These are phyloP conservation scores for Sebastes taczanowskii DNA, from an alignment of 2,797 vertebrate genomes.

Conservation along the genomic window DNA sequence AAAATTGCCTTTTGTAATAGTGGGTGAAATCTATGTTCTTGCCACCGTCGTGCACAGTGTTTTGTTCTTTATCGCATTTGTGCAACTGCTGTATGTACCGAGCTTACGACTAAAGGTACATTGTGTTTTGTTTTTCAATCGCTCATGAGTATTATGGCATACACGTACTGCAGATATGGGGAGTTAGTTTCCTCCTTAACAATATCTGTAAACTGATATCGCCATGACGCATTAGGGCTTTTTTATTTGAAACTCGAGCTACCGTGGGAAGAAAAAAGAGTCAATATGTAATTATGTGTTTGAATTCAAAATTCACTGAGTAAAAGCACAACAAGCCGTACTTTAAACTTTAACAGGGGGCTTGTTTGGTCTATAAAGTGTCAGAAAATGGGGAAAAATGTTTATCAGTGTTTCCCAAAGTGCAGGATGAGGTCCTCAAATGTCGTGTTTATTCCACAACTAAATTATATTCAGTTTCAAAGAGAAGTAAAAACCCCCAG, in stretches of 20 bases:
- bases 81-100: not conserved
- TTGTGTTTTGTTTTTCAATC: conserved; percentile 9
- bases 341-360: not conserved
- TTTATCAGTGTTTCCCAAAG: no score
- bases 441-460: no score
- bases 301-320: not conserved
- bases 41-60: not conserved
- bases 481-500: no score
- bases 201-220: not conserved
- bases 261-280: not conserved
- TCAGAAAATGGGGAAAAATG: no score
- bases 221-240: not conserved
- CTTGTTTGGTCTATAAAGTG: no score
- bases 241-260: not conserved
- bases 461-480: no score
- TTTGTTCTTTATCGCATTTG: conserved; percentile 29
- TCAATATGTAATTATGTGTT: not conserved
- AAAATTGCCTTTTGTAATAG: conserved; percentile 41
- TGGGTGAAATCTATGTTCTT: conserved; percentile 23
- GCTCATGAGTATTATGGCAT: not conserved
- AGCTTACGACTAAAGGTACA: conserved; percentile 4
- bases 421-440: no score
- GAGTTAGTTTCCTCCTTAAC: not conserved
- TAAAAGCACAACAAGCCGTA: not conserved
- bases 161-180: not conserved